These are phyloP conservation scores for Colistium nudipinnis DNA, from an alignment of 2,113 vertebrate genomes.

Conservation along the genomic window DNA sequence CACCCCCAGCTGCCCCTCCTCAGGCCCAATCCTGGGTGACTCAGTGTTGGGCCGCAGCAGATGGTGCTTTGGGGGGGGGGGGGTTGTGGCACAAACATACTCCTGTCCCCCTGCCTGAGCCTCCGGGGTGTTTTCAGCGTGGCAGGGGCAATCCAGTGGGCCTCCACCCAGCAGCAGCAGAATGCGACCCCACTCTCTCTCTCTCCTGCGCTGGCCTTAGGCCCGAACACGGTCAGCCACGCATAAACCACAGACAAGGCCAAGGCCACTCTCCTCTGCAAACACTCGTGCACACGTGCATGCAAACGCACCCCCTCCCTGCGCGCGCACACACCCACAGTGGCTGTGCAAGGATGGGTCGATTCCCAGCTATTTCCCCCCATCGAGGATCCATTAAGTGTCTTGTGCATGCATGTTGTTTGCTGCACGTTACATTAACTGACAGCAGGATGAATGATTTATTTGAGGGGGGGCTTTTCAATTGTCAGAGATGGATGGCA, in stretches of 20 bases:
- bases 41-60: constrained; percentile 74
- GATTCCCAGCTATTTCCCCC: constrained; percentile 49
- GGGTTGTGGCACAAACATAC: constrained; percentile 26
- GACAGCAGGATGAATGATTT: constrained; percentile 75
- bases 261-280: constrained; percentile 55
- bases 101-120: constrained; percentile 63
- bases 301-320: not conserved
- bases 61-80: constrained; percentile 64
- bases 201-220: constrained; percentile 52
- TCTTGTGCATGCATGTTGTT: constrained; percentile 66
- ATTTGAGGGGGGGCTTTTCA: constrained; percentile 63
- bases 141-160: constrained; percentile 54
- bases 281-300: constrained; percentile 9
- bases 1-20: constrained; percentile 65
- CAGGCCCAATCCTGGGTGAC: constrained; percentile 72
- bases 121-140: constrained; percentile 61
- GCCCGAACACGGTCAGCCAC: constrained; percentile 63
- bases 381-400: constrained; percentile 67
- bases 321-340: constrained; percentile 11
- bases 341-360: constrained; percentile 44
- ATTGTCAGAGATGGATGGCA: constrained; percentile 78
- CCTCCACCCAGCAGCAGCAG: constrained; percentile 71
- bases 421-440: constrained; percentile 57
- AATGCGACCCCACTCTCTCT: constrained; percentile 74
- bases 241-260: constrained; percentile 73